These are phyloP conservation scores for Saguinus imperator DNA, from an alignment of 2,113 vertebrate genomes.

Conservation along the genomic window DNA sequence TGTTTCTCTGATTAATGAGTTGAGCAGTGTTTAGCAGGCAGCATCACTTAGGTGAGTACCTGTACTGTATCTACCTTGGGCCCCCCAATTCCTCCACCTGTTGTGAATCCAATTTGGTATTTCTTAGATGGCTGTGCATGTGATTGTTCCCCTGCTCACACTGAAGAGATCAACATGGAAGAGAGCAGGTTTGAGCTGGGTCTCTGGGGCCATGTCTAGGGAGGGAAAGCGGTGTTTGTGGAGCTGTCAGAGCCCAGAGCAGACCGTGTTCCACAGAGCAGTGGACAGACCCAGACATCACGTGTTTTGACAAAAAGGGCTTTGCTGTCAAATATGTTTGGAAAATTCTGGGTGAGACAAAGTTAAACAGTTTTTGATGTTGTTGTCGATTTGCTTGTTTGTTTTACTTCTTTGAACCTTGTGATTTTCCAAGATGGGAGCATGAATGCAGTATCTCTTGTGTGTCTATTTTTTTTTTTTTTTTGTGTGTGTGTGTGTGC, in stretches of 20 bases:
- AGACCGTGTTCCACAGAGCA: not conserved
- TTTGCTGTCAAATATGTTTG: not conserved
- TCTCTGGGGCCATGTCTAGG: not conserved
- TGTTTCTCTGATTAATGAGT: not conserved
- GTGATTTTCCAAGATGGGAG: not conserved
- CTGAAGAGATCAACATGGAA: not conserved
- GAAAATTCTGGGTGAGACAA: conserved; percentile 7
- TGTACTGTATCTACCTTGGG: not conserved
- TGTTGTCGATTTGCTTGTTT: not conserved
- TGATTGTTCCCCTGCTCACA: not conserved
- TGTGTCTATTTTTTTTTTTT: not conserved
- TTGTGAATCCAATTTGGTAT: not conserved
- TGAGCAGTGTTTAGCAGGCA: not conserved
- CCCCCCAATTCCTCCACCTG: not conserved
- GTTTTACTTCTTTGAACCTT: not conserved
- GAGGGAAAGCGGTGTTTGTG: not conserved
- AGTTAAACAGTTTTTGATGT: not conserved
- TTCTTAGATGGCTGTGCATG: not conserved
- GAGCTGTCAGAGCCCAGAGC: not conserved
- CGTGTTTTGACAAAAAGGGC: not conserved
- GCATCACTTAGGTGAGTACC: not conserved
- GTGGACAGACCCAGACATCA: not conserved
- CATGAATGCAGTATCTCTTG: not conserved
- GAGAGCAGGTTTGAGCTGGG: not conserved
- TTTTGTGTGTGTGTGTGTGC: not conserved